A percentile compares a stretch with the other conserved stretches of the same genome.
Conservation (phyloP, 2,113 vertebrate species). For the Ptilonorhynchus violaceus region DNA sequence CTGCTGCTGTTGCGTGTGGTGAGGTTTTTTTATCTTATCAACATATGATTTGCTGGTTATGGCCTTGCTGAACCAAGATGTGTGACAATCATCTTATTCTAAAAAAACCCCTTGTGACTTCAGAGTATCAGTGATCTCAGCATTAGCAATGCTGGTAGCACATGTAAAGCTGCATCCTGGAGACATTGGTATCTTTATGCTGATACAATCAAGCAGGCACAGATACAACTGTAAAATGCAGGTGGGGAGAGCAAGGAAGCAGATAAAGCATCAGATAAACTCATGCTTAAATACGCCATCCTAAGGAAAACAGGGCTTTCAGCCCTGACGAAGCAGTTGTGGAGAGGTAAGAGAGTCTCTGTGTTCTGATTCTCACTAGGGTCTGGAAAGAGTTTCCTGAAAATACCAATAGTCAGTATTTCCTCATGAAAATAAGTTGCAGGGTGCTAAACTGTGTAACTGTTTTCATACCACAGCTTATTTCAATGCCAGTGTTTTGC, state of each 20-base stretch:
- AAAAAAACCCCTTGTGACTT: neutral
- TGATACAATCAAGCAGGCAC: constrained; percentile 1
- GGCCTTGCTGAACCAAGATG: neutral
- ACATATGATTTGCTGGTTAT: neutral
- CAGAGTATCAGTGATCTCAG: neutral
- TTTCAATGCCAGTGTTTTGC: neutral
- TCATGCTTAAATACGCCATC: neutral
- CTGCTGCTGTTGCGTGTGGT: neutral
- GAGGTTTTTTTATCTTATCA: neutral
- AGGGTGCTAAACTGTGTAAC: neutral
- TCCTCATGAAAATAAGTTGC: neutral
- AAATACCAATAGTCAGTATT: neutral
- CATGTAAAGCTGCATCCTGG: neutral
- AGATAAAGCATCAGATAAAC: neutral
- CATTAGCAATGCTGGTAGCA: neutral
- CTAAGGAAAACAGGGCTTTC: neutral
- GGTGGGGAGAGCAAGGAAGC: neutral
- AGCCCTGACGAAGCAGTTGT: neutral
- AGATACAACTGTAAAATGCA: neutral
- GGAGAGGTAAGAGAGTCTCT: neutral
- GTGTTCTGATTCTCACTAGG: neutral
- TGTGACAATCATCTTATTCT: neutral
- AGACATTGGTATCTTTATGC: neutral
- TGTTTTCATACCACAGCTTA: neutral
- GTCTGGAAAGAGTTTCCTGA: neutral